Evolutionary conservation across 2,113 vertebrate species (phyloP).

Genomic region (Puma concolor): DNA sequence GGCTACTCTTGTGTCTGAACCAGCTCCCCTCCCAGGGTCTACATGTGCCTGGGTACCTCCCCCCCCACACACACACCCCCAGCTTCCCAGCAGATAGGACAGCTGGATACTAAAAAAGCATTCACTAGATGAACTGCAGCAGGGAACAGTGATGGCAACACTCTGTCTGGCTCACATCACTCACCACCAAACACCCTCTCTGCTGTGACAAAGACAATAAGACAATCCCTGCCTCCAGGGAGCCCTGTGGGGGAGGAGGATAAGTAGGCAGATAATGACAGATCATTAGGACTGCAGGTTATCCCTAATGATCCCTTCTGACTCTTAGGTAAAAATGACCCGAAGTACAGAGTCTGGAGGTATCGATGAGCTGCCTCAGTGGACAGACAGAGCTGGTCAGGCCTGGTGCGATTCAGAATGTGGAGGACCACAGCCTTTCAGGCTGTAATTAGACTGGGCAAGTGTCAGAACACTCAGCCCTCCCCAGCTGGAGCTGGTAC

Average conservation of each 20-base stretch:
- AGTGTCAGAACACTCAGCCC: neutral
- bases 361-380: neutral
- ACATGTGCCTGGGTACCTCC: neutral
- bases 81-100: neutral
- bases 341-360: neutral
- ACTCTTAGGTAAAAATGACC: neutral
- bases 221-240: neutral
- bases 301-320: neutral
- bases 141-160: neutral
- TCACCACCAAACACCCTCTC: neutral
- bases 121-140: neutral
- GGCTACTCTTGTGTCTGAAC: neutral
- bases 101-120: neutral
- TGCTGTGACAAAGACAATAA: neutral
- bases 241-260: neutral
- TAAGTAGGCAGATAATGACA: neutral
- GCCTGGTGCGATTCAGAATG: neutral
- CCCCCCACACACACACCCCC: accelerated
- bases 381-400: neutral
- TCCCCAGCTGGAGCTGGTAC: accelerated
- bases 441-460: neutral
- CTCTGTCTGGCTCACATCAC: neutral
- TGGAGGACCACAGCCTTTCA: neutral
- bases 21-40: neutral
- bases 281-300: neutral